Percentiles rank a stretch among this genome's conserved stretches.
phyloP scores from a whole-genome alignment of 2,888 invertebrate genomes.

The Aquatica leii region DNA sequence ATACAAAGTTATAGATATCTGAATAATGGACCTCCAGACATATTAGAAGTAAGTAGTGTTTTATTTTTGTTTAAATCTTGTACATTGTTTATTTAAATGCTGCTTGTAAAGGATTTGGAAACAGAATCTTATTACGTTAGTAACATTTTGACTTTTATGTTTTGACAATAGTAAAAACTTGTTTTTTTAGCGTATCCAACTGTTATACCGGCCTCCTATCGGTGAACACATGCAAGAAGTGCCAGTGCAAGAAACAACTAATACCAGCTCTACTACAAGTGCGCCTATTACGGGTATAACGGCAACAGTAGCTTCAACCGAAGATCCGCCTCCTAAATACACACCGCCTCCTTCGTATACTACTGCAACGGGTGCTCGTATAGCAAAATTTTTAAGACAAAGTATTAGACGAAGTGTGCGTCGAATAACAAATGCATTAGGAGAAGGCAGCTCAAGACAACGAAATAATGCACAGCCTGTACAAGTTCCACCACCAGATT shows the following conservation, averaged over 20 bases:
- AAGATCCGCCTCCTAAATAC: conserved; percentile 91
- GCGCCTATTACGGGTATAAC: conserved; percentile 42
- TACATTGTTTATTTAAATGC: conserved; percentile 16
- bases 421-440: conserved; percentile 67
- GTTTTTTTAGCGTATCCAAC: conserved; percentile 77
- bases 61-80: not conserved
- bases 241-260: conserved; percentile 53
- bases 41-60: conserved; percentile 76
- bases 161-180: not conserved
- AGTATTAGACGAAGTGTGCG: conserved; percentile 82
- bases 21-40: conserved; percentile 84
- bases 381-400: conserved; percentile 77
- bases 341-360: conserved; percentile 93
- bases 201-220: conserved; percentile 81
- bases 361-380: conserved; percentile 86
- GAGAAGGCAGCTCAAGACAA: conserved; percentile 57
- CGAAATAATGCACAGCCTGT: conserved; percentile 30
- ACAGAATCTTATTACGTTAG: conserved; percentile 39
- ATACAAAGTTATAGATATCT: conserved; percentile 80
- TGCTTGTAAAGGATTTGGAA: conserved; percentile 36
- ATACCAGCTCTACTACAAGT: conserved; percentile 41
- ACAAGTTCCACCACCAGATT: conserved; percentile 66
- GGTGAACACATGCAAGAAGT: conserved; percentile 60
- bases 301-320: conserved; percentile 58
- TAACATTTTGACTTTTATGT: conserved; percentile 18